Conservation (phyloP, 2,797 vertebrate species). For the Malurus splendens region DNA sequence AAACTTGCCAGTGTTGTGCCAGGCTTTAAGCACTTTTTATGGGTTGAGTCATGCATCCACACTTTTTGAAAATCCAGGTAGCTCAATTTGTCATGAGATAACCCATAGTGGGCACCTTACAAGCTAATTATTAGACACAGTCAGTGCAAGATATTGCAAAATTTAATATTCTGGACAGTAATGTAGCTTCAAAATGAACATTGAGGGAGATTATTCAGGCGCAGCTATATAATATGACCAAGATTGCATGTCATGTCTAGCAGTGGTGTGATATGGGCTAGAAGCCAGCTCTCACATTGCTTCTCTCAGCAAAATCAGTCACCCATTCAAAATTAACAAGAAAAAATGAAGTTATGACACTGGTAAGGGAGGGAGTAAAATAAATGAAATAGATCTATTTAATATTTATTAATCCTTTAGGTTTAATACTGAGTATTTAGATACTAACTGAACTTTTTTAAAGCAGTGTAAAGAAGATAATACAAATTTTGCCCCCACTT, state of each 20-base stretch:
- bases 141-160: background rate
- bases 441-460: background rate
- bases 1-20: background rate
- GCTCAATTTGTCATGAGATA: background rate
- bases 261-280: background rate
- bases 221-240: accelerated
- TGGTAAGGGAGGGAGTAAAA: background rate
- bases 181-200: background rate
- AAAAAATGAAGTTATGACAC: background rate
- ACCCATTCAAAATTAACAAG: constrained; percentile 38
- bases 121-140: background rate
- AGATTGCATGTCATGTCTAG: background rate
- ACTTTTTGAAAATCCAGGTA: background rate
- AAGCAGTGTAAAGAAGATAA: background rate
- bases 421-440: background rate
- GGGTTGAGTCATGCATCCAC: background rate
- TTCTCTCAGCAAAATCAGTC: background rate
- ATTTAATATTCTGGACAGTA: background rate
- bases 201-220: background rate
- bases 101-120: background rate
- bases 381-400: background rate
- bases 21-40: background rate
- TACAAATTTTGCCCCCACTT: background rate
- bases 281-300: background rate
- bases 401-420: background rate